Evolutionary conservation across 64 coral and sea anemone genomes (phyloP), one percentile per base, ranked within the genome.

Genomic region (Montipora foliosa): DNA sequence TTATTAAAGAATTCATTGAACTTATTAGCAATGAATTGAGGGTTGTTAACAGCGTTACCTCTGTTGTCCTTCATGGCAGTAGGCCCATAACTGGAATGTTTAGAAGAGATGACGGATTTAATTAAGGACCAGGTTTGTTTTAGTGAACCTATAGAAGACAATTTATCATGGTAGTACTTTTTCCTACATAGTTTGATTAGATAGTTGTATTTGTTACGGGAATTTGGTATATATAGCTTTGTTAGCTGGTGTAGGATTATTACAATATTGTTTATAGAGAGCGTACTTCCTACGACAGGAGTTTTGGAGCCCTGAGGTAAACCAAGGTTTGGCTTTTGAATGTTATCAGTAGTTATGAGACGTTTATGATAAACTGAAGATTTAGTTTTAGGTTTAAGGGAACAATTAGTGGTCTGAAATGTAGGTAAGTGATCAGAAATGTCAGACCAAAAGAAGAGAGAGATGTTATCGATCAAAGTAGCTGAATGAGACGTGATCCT

Each of bases 111-210:
- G 14, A 64, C 61, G 14, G 61, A 16, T 15, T 64, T 64, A 64
- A 64, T 64, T 15, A 64, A 64, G 9, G 61, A 64, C 61, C 61
- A 64, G 9, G 14, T 64, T 64, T 64, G 61, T 16, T 15, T 64
- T 15, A 9, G 13, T 14, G 61, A 64, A 15, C 61, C 4, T 15
- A 16, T 11, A 81, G 79, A 74, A 22, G 71, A 20, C 71, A 74
- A 22, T 74, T 74, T 74, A 29, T 74, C n/a, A 74, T 74, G 71
- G 71, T 74, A 74, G 71, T 74, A 21, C 71, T 74, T 74, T 74
- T 74, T 74, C 22, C 71, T 74, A 74, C 17, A 74, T 22, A 74
- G 71, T 22, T 74, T 74, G n/a, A 74, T 74, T 74, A 74, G 71
- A 22, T 74, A 74, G 71, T 25, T 74, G 14, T 64, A 64, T 64